These are phyloP conservation scores for Callopanchax toddi DNA, from an alignment of 2,113 vertebrate species.

Conservation along the genomic window DNA sequence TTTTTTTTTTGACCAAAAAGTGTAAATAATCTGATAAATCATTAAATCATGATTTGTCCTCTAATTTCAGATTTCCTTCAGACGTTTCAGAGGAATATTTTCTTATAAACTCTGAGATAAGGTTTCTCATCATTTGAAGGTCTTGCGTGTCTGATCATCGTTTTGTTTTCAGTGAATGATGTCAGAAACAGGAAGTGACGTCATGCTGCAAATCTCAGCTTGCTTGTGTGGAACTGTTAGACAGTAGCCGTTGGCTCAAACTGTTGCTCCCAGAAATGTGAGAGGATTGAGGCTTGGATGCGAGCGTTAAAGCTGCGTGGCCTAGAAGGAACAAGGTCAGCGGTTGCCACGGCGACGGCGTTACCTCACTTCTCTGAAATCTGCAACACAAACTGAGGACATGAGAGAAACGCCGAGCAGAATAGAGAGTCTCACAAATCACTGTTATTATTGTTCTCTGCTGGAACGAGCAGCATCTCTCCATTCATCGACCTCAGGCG, in stretches of 20 bases:
- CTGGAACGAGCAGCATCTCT: not conserved
- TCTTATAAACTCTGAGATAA: no score
- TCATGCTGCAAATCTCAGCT: slow-evolving; percentile 13
- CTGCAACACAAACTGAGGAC: not conserved
- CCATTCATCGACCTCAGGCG: slow-evolving; percentile 8
- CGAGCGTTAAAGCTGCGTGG: slow-evolving; percentile 10
- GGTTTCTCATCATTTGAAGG: no score
- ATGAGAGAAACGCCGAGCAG: slow-evolving; percentile 8
- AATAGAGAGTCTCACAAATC: not conserved
- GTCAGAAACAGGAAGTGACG: slow-evolving; percentile 18
- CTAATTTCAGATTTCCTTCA: no score
- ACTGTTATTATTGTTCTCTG: not conserved
- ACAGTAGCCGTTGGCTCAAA: not conserved
- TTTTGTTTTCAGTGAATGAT: not conserved
- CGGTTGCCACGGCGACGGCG: slow-evolving; percentile 21
- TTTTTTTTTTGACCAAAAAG: no score
- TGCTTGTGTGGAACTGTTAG: not conserved
- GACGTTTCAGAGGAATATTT: no score
- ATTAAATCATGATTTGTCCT: no score
- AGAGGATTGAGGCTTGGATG: slow-evolving; percentile 1
- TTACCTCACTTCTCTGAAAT: slow-evolving; percentile 6
- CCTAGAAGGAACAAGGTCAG: slow-evolving; percentile 10
- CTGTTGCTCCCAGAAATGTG: not conserved
- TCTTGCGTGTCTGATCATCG: no score
- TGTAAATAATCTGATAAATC: no score